A percentile compares a stretch with the other conserved stretches of the same genome.
phyloP scores from a whole-genome alignment of 2,888 invertebrate species.

The Ferdinandea cuprea region DNA sequence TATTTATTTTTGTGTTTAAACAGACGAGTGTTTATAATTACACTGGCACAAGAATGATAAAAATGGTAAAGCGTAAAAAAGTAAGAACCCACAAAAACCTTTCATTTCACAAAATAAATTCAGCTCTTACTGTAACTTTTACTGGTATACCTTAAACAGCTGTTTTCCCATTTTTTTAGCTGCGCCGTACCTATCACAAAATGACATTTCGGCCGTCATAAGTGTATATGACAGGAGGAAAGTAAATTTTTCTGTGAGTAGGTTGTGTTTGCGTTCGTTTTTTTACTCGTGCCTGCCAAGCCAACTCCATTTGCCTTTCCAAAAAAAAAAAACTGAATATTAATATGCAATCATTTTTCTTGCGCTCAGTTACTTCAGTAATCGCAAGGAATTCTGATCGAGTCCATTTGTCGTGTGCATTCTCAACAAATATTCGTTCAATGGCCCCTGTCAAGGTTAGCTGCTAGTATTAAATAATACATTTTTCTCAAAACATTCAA shows the following conservation, averaged over 20 bases:
- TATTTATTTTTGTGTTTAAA: too few species aligned
- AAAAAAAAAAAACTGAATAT: slow-evolving; percentile 36
- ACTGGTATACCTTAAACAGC: too few species aligned
- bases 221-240: not conserved
- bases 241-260: slow-evolving; percentile 18
- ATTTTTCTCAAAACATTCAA: slow-evolving; percentile 10
- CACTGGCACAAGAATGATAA: too few species aligned
- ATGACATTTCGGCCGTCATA: not conserved
- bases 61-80: too few species aligned
- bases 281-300: not conserved
- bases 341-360: slow-evolving; percentile 68
- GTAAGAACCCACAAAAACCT: too few species aligned
- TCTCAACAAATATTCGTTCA: slow-evolving; percentile 79
- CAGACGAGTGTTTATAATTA: too few species aligned
- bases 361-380: slow-evolving; percentile 67
- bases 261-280: slow-evolving; percentile 20
- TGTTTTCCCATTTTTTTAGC: too few species aligned
- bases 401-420: slow-evolving; percentile 73
- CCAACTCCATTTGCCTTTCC: slow-evolving; percentile 22
- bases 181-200: too few species aligned
- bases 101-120: too few species aligned
- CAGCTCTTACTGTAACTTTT: too few species aligned
- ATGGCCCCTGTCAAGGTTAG: slow-evolving; percentile 82
- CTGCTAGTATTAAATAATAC: slow-evolving; percentile 4
- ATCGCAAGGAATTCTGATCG: slow-evolving; percentile 52